Evolutionary conservation across 2,797 vertebrate species (phyloP).

Genomic region (Notamacropus eugenii): DNA sequence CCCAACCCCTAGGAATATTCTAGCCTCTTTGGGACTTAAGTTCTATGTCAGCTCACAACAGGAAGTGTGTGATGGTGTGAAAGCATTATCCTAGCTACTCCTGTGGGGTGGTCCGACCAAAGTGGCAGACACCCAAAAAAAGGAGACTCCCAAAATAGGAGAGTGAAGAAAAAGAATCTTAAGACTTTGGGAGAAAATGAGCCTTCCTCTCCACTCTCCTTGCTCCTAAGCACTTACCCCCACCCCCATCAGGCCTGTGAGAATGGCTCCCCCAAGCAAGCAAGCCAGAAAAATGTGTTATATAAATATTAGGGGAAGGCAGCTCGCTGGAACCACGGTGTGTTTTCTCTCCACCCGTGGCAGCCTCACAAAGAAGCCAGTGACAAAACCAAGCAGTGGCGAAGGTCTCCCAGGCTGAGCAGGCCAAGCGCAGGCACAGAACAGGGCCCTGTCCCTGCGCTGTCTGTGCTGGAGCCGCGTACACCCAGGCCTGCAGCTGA

Average conservation of each 20-base stretch:
- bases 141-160: not conserved
- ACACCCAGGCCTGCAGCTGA: slow-evolving; percentile 93
- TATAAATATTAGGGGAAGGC: slow-evolving; percentile 62
- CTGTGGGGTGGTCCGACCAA: not conserved
- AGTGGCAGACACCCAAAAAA: not conserved
- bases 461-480: slow-evolving; percentile 65
- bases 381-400: slow-evolving; percentile 71
- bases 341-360: slow-evolving; percentile 62
- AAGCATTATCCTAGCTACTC: not conserved
- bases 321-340: not conserved
- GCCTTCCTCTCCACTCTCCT: not conserved
- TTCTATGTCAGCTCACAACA: not conserved
- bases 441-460: slow-evolving; percentile 89
- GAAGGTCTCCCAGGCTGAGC: slow-evolving; percentile 77
- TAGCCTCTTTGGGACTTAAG: not conserved
- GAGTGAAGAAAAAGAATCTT: not conserved
- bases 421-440: slow-evolving; percentile 83
- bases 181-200: not conserved
- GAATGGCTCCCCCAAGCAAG: not conserved
- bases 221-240: not conserved
- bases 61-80: not conserved
- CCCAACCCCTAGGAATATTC: fast-evolving
- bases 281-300: not conserved
- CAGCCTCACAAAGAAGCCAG: slow-evolving; percentile 82
- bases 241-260: not conserved